Percentiles rank a stretch among this genome's conserved stretches.
Evolutionary conservation across 2,797 vertebrate species (phyloP).

Genomic region (Xyrichtys novacula): DNA sequence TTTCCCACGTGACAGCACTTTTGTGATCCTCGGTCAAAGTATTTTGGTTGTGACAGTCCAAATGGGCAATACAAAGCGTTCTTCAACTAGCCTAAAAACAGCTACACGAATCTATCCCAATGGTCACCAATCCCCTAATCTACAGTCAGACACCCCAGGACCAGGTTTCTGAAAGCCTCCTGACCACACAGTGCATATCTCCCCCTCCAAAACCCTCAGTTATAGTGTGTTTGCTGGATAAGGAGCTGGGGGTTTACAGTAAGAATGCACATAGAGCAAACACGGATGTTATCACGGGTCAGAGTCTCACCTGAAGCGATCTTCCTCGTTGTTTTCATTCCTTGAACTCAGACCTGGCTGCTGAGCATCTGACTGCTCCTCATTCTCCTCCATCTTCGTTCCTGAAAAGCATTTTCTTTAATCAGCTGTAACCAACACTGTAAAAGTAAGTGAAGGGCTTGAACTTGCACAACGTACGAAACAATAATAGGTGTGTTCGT

Average conservation of each 20-base stretch:
- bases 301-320: conserved; percentile 76
- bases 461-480: not conserved
- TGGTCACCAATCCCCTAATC: no score
- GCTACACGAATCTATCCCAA: no score
- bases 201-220: not conserved
- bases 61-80: not conserved
- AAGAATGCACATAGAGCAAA: not conserved
- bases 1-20: not conserved
- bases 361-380: conserved; percentile 47
- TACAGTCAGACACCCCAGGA: not conserved
- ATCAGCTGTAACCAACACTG: not conserved
- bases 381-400: conserved; percentile 71
- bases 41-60: not conserved
- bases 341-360: conserved; percentile 23
- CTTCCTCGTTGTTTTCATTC: conserved; percentile 1
- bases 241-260: no score
- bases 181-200: not conserved
- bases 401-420: conserved; percentile 10
- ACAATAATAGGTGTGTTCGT: not conserved
- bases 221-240: no score
- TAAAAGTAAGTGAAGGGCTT: fast-evolving
- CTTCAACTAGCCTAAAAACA: not conserved
- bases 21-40: not conserved
- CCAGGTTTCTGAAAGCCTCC: not conserved
- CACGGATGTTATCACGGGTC: not conserved